A percentile compares a stretch with the other conserved stretches of the same genome.
Conservation (phyloP, 2,888 invertebrate genomes). For the Perizoma affinitatum region DNA sequence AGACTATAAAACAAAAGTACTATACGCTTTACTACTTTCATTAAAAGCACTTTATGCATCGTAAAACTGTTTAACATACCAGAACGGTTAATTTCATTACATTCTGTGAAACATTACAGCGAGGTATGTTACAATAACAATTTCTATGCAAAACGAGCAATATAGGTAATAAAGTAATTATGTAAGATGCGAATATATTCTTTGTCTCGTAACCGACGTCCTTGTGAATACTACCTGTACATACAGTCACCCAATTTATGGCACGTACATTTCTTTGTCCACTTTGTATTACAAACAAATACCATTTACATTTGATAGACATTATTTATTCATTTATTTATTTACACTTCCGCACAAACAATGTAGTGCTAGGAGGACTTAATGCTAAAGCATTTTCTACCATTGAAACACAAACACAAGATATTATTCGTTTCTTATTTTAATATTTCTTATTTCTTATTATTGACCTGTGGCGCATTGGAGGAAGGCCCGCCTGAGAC, state of each 20-base stretch:
- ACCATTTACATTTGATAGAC: too few species aligned
- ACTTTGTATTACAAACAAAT: conserved; percentile 11
- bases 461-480: too few species aligned
- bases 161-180: conserved; percentile 26
- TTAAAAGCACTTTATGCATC: conserved; percentile 18
- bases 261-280: conserved; percentile 15
- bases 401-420: too few species aligned
- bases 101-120: conserved; percentile 25
- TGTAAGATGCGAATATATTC: conserved; percentile 20
- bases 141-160: conserved; percentile 30
- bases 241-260: conserved; percentile 25
- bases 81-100: conserved; percentile 28
- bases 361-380: too few species aligned
- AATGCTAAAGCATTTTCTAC: conserved; percentile 4
- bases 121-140: conserved; percentile 26
- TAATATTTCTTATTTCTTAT: background rate
- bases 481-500: too few species aligned
- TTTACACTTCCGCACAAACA: too few species aligned
- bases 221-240: conserved; percentile 16
- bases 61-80: conserved; percentile 26
- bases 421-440: background rate
- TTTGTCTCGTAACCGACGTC: conserved; percentile 32
- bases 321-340: too few species aligned
- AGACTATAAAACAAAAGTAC: conserved; percentile 13
- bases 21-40: conserved; percentile 12